Percentiles rank a stretch among this genome's conserved stretches.
Conservation (phyloP, 2,888 invertebrate genomes). For the Bhutanitis thaidina region DNA sequence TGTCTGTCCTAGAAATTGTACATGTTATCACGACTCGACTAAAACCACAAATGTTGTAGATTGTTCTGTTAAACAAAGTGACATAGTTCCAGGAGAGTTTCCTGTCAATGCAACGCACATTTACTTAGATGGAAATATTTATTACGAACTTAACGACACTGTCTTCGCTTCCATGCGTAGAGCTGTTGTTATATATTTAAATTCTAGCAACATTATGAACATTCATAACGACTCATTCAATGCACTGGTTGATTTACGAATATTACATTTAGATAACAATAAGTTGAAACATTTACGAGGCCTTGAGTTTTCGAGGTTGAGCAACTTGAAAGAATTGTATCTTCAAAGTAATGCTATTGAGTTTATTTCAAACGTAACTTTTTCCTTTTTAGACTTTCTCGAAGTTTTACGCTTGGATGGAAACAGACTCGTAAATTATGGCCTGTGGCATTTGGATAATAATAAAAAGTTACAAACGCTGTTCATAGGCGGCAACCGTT, state of each 20-base stretch:
- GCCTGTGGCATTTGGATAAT: slow-evolving; percentile 87
- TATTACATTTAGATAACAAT: slow-evolving; percentile 92
- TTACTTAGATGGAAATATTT: slow-evolving; percentile 93
- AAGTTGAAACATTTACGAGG: slow-evolving; percentile 87
- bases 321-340: slow-evolving; percentile 89
- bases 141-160: slow-evolving; percentile 84
- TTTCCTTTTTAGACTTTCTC: slow-evolving; percentile 87
- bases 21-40: slow-evolving; percentile 95
- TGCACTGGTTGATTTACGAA: slow-evolving; percentile 86
- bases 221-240: slow-evolving; percentile 93
- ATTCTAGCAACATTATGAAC: slow-evolving; percentile 88
- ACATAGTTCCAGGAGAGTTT: slow-evolving; percentile 87
- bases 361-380: slow-evolving; percentile 89
- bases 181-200: slow-evolving; percentile 87
- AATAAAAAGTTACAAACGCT: slow-evolving; percentile 87
- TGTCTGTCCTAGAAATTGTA: slow-evolving; percentile 95
- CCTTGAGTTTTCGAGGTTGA: slow-evolving; percentile 90
- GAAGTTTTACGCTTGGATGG: slow-evolving; percentile 91
- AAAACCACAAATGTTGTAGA: slow-evolving; percentile 96
- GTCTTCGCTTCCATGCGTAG: slow-evolving; percentile 62
- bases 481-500: slow-evolving; percentile 89
- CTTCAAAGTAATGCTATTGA: slow-evolving; percentile 91
- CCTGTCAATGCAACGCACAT: slow-evolving; percentile 96
- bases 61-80: slow-evolving; percentile 89
- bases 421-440: slow-evolving; percentile 89